Percentiles rank a stretch among this genome's conserved stretches.
Conservation (phyloP, 2,888 invertebrate species). For the Prosapia bicincta region DNA sequence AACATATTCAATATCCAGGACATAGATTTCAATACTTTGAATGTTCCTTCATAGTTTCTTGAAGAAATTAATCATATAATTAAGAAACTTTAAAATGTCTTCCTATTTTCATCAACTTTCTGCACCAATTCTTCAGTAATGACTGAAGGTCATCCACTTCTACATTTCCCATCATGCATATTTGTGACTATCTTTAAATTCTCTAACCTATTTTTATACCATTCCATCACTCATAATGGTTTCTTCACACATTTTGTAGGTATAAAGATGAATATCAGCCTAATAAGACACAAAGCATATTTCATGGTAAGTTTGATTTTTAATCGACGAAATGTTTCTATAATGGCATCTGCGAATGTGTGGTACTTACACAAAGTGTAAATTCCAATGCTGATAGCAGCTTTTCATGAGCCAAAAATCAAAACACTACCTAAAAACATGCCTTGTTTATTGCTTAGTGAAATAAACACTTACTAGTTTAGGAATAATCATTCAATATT, state of each 20-base stretch:
- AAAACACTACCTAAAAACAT: no score
- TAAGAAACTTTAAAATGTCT: constrained; percentile 33
- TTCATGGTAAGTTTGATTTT: no score
- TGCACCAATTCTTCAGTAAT: constrained; percentile 32
- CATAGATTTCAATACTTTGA: constrained; percentile 33
- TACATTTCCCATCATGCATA: constrained; percentile 23
- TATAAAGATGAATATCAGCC: constrained; percentile 35
- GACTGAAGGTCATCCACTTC: constrained; percentile 32
- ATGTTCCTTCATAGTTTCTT: constrained; percentile 33
- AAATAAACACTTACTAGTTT: no score
- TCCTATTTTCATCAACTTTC: constrained; percentile 30
- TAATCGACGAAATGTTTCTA: no score
- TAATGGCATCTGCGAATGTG: no score
- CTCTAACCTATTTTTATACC: constrained; percentile 31
- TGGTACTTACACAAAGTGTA: no score
- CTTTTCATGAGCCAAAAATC: no score
- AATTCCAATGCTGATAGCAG: no score
- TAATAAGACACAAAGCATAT: no score
- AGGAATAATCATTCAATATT: no score
- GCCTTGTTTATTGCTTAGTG: no score
- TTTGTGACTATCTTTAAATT: constrained; percentile 10
- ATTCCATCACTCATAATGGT: constrained; percentile 37
- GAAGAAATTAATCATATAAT: background rate
- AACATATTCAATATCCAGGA: no score
- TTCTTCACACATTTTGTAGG: constrained; percentile 35